A percentile compares a stretch with the other conserved stretches of the same genome.
These are phyloP conservation scores for Engraulis encrasicolus DNA, from an alignment of 2,113 vertebrate genomes.

Conservation along the genomic window DNA sequence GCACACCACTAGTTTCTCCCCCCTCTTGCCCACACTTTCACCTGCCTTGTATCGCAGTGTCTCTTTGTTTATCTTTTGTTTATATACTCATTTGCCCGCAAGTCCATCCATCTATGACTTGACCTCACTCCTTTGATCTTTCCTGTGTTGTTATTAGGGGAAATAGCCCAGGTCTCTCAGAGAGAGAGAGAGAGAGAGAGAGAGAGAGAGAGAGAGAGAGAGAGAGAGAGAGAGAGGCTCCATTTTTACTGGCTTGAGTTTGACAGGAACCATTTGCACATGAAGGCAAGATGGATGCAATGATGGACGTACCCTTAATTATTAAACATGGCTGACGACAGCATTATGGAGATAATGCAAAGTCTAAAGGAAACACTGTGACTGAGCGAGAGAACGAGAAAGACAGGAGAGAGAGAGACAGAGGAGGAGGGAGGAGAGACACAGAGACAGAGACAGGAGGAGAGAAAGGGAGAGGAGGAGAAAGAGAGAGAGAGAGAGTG, in stretches of 20 bases:
- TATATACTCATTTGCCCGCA: background rate
- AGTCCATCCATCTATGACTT: background rate
- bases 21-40: background rate
- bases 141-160: background rate
- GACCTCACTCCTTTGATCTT: background rate
- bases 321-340: constrained; percentile 81
- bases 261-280: constrained; percentile 71
- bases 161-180: constrained; percentile 28
- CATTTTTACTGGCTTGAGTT: constrained; percentile 65
- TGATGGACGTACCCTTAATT: constrained; percentile 77
- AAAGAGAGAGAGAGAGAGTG: constrained; percentile 56
- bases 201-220: no score
- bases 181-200: constrained; percentile 60
- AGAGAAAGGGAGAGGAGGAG: no score
- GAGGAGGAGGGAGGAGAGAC: no score
- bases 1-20: no score
- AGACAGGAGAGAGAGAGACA: no score
- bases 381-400: no score
- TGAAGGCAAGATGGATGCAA: constrained; percentile 71
- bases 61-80: background rate
- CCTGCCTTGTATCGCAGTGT: background rate
- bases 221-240: no score
- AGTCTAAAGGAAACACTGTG: constrained; percentile 75
- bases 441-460: no score
- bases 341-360: constrained; percentile 78